Conservation (phyloP, 1,140 invertebrate genomes). For the Colletes gigas region DNA sequence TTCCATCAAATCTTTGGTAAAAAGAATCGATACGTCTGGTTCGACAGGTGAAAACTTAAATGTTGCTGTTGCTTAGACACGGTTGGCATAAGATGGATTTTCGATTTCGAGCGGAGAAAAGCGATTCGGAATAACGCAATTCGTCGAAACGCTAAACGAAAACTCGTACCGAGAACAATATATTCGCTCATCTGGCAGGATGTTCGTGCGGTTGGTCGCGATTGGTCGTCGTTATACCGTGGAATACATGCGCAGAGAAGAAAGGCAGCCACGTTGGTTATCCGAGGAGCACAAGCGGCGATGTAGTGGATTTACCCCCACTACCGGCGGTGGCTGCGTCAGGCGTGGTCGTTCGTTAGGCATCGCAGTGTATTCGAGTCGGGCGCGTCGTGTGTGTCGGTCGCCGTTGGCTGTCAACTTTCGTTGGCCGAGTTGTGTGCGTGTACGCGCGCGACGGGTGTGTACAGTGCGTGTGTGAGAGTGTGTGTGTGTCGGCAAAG, state of each 20-base stretch:
- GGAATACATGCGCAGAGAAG: conserved; percentile 21
- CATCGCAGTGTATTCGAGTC: conserved; percentile 53
- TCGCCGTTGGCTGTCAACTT: conserved; percentile 2
- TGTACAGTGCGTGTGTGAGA: conserved; percentile 2
- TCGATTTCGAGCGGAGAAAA: neutral
- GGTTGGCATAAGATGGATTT: neutral
- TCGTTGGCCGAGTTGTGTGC: conserved; percentile 10
- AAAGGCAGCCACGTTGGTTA: conserved; percentile 27
- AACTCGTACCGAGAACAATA: conserved; percentile 29
- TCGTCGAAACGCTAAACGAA: neutral
- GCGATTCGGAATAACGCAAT: neutral
- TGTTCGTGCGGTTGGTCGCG: neutral
- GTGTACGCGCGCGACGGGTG: neutral
- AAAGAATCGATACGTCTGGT: neutral
- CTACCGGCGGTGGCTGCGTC: conserved; percentile 68
- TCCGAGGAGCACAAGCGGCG: conserved; percentile 4
- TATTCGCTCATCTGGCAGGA: conserved; percentile 25
- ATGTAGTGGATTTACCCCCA: conserved; percentile 45
- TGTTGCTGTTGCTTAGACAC: neutral
- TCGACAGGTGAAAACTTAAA: neutral
- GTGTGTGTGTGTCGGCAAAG: conserved; percentile 35
- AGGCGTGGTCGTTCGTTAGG: conserved; percentile 71
- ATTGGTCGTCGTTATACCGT: conserved; percentile 16
- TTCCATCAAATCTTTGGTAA: neutral
- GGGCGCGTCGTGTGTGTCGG: conserved; percentile 40